Base-by-base conservation (phyloP, 1,140 invertebrate genomes). In the Meloidogyne exigua region DNA sequence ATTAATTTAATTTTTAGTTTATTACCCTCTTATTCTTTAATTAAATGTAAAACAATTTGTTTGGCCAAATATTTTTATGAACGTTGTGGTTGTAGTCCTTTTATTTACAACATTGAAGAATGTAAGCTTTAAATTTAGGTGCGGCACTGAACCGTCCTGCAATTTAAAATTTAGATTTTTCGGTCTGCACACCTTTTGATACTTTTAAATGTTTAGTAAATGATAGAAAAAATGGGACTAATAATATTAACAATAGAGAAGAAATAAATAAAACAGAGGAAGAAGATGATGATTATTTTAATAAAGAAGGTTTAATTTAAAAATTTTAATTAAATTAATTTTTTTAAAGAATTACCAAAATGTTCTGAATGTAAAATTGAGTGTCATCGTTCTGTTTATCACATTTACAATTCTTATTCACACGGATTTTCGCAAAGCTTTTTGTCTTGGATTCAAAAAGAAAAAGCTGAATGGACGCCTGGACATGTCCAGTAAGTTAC, bases 351-450 rank as follows among this genome's bases (percentile, higher is more conserved):
- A 18, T 36, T 80, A 21, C 78, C 77, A 26, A 36, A 39, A 10
- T 80, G 78, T 26, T 26, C 69, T 18, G 67, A 79, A 18, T 87
- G 84, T 63, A 79, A 79, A 79, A 80, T 87, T 13, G 85, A 86
- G 65, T 86, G 85, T 76, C 66, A 86, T 21, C 82, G 85, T 68
- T 83, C 72, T 70, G 79, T 81, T 12, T 87, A 82, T 74, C 82
- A 87, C 44, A 79, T 82, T 1, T 87, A 80, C 65, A 85, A 86
- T 57, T 87, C 83, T 9, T 85, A 87, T 75, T 72, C 78, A 18
- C 71, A 83, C 32, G 83, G 62, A 70, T 87, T 75, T 79, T 76
- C 42, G 62, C 72, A 74, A 68, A 64, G 75, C 76, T 63, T 73
- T 65, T 57, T 82, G 69, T 82, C 76, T 79, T 77, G 78, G 39